Evolutionary conservation across 1,140 invertebrate genomes (phyloP).

Genomic region (Ladona fulva): DNA sequence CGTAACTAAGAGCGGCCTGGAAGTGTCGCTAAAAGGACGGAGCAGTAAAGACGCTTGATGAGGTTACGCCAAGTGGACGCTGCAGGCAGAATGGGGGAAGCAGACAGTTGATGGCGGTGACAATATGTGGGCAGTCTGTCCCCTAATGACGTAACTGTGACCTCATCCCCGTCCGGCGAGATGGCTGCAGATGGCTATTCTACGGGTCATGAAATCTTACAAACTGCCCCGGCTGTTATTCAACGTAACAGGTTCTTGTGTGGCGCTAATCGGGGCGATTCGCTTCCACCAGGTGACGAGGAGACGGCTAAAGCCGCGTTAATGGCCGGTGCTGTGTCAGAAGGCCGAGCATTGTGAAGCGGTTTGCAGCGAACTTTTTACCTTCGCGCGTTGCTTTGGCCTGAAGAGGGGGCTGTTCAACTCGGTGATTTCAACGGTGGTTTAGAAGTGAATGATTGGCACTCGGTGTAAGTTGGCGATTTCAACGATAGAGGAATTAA

Average conservation of each 20-base stretch:
- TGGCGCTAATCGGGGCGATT: background rate
- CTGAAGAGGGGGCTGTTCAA: too few relatives aligned
- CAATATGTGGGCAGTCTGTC: background rate
- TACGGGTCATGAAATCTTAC: background rate
- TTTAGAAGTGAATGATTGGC: too few relatives aligned
- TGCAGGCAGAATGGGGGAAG: background rate
- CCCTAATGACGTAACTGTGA: background rate
- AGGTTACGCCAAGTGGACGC: too few relatives aligned
- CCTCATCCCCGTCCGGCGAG: background rate
- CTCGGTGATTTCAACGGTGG: too few relatives aligned
- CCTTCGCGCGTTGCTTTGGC: background rate
- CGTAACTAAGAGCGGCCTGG: too few relatives aligned
- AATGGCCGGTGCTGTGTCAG: background rate
- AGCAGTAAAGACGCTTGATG: too few relatives aligned
- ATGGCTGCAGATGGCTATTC: background rate
- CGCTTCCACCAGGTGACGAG: background rate
- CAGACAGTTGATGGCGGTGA: background rate
- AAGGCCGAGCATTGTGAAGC: background rate
- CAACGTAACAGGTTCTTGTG: background rate
- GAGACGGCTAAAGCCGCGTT: background rate
- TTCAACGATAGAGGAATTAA: too few relatives aligned
- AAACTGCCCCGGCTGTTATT: background rate
- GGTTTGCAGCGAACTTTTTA: background rate
- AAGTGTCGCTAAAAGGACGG: too few relatives aligned
- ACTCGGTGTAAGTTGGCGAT: too few relatives aligned